Conservation (phyloP, 2,113 vertebrate species). For the Picathartes gymnocephalus region DNA sequence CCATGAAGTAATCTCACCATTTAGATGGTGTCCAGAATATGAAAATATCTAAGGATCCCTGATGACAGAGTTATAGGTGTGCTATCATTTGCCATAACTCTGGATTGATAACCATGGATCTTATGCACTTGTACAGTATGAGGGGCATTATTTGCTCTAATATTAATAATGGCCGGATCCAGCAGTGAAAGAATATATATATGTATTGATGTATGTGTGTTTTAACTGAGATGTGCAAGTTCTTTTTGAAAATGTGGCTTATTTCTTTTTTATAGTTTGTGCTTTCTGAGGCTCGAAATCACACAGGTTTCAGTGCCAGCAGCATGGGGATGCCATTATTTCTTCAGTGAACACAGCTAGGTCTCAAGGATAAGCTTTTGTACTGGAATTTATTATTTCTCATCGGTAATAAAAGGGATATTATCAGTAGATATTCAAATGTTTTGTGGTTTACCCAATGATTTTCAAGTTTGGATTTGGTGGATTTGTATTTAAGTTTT, state of each 20-base stretch:
- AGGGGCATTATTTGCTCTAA: neutral
- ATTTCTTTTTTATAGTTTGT: neutral
- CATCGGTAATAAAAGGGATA: neutral
- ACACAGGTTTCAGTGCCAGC: neutral
- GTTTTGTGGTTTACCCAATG: too few relatives aligned
- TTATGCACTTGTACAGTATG: neutral
- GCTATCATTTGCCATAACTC: neutral
- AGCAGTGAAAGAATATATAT: too few relatives aligned
- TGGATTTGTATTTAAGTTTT: neutral
- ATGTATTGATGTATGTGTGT: too few relatives aligned
- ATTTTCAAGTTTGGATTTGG: neutral
- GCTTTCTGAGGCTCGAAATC: neutral
- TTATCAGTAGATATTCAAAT: neutral
- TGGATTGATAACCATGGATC: neutral
- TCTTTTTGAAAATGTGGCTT: neutral
- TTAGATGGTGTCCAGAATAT: neutral
- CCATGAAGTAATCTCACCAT: neutral
- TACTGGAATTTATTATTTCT: neutral
- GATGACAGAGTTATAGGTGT: neutral
- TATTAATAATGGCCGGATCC: neutral
- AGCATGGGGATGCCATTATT: neutral
- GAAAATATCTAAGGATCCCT: neutral
- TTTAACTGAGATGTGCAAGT: neutral
- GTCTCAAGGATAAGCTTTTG: neutral
- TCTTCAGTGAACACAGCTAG: neutral